Conservation (phyloP, 2,797 vertebrate species). For the Mionectes olivaceus region DNA sequence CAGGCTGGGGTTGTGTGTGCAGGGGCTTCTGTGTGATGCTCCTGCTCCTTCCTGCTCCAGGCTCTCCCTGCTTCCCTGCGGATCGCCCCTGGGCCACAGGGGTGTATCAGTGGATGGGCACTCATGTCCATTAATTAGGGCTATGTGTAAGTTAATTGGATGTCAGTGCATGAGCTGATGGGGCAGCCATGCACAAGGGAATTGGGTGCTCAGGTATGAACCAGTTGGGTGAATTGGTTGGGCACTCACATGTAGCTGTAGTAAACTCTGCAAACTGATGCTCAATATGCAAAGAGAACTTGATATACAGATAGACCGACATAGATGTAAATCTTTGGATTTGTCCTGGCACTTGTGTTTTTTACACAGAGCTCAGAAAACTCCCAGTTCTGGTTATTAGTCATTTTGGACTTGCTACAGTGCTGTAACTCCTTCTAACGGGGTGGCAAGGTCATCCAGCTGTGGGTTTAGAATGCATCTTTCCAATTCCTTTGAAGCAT, state of each 20-base stretch:
- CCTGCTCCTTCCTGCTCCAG: background rate
- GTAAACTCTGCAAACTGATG: background rate
- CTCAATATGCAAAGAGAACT: background rate
- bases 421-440: background rate
- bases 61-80: background rate
- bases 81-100: background rate
- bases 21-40: background rate
- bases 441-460: background rate
- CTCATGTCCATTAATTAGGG: background rate
- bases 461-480: background rate
- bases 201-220: background rate
- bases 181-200: background rate
- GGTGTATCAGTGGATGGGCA: background rate
- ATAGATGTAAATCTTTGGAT: background rate
- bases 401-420: background rate
- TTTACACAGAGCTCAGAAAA: background rate
- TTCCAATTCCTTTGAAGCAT: background rate
- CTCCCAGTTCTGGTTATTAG: background rate
- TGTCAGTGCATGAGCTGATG: background rate
- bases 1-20: background rate
- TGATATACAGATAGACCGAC: background rate
- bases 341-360: background rate
- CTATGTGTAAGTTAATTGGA: background rate
- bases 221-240: background rate
- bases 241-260: background rate